A percentile compares a stretch with the other conserved stretches of the same genome.
Evolutionary conservation across 2,797 vertebrate species (phyloP).

Genomic region (Pantherophis alleghaniensis): DNA sequence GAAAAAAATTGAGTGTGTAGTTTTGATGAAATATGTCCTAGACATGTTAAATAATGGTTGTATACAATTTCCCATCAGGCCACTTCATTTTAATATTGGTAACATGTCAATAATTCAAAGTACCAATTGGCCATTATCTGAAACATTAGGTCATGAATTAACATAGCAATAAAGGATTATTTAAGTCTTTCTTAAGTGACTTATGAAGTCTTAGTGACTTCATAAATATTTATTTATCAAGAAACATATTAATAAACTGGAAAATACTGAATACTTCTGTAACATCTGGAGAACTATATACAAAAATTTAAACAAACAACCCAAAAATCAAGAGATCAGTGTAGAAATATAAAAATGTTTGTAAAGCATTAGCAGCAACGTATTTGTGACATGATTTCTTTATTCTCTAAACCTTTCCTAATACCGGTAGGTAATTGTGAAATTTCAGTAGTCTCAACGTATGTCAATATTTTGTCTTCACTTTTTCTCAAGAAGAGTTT

Average conservation of each 20-base stretch:
- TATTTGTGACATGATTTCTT: background rate
- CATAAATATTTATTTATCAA: slow-evolving; percentile 50
- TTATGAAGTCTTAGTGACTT: background rate
- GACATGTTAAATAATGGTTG: background rate
- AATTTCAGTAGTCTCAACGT: background rate
- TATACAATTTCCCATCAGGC: slow-evolving; percentile 11
- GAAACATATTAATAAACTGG: slow-evolving; percentile 21
- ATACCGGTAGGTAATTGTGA: too few relatives aligned
- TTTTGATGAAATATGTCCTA: background rate
- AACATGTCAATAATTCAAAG: slow-evolving; percentile 40
- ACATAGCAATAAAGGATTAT: slow-evolving; percentile 28
- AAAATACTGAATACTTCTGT: slow-evolving; percentile 14
- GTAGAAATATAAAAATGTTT: background rate
- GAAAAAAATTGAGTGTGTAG: background rate
- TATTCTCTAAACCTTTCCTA: background rate
- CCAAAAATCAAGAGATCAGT: background rate
- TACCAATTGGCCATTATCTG: slow-evolving; percentile 55
- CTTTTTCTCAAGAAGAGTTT: background rate
- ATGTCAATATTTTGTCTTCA: background rate
- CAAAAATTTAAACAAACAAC: background rate
- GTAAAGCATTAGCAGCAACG: background rate
- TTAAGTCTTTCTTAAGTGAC: slow-evolving; percentile 12
- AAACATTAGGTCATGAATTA: slow-evolving; percentile 37
- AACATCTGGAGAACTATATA: background rate
- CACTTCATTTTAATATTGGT: background rate